Evolutionary conservation across 2,797 vertebrate genomes (phyloP).

Genomic region (Smutsia gigantea): DNA sequence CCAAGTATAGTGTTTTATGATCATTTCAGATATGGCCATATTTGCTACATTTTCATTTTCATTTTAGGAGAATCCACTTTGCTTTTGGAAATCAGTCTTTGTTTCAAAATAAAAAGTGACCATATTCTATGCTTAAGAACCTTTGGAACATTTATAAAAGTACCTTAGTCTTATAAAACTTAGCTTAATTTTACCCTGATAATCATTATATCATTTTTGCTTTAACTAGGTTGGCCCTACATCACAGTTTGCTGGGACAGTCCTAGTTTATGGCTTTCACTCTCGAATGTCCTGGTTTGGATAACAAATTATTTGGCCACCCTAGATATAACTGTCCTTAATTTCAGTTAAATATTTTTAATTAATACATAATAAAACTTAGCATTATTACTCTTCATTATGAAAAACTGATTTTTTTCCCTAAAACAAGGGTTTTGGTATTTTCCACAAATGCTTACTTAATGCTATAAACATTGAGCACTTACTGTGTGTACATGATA

Average conservation of each 20-base stretch:
- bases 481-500: background rate
- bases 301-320: background rate
- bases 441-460: background rate
- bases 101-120: background rate
- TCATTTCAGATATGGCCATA: background rate
- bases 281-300: background rate
- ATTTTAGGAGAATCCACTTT: slow-evolving; percentile 8
- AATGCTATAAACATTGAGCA: background rate
- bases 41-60: slow-evolving; percentile 11
- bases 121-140: background rate
- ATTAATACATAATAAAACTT: background rate
- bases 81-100: slow-evolving; percentile 9
- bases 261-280: background rate
- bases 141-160: background rate
- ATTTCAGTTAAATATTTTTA: background rate
- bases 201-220: background rate
- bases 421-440: background rate
- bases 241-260: background rate
- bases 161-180: background rate
- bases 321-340: background rate
- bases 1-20: background rate
- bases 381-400: background rate
- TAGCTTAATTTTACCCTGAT: background rate
- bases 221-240: background rate
- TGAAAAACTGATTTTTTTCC: background rate